Percentiles rank a stretch among this genome's conserved stretches.
These are phyloP conservation scores for Drosophila emarginata DNA, from an alignment of 2,888 invertebrate genomes.

Conservation along the genomic window DNA sequence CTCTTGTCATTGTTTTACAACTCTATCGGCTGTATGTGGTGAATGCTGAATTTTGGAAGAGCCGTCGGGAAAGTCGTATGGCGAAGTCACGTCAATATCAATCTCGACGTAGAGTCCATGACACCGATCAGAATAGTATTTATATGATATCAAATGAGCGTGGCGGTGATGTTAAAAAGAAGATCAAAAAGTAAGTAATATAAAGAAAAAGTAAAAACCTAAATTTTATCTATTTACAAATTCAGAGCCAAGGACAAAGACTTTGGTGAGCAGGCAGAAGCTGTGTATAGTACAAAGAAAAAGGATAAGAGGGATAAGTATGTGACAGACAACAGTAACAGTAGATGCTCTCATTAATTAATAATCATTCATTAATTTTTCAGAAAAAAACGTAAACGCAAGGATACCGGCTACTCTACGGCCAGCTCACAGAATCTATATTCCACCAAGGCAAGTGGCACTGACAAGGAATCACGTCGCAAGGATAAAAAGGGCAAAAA, in stretches of 20 bases:
- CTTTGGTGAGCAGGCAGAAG: constrained; percentile 73
- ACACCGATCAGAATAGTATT: constrained; percentile 82
- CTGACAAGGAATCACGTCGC: constrained; percentile 69
- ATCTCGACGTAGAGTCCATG: constrained; percentile 75
- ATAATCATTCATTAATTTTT: neutral
- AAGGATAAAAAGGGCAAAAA: constrained; percentile 81
- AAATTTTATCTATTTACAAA: no score
- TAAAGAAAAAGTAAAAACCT: neutral
- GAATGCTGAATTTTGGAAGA: constrained; percentile 86
- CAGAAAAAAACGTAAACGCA: constrained; percentile 81
- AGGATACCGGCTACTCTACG: constrained; percentile 88
- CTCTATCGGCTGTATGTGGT: constrained; percentile 92
- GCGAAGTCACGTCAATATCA: constrained; percentile 71
- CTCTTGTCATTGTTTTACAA: constrained; percentile 93
- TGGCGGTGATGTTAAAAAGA: constrained; percentile 76
- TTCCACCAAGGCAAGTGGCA: constrained; percentile 72
- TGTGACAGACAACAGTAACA: neutral
- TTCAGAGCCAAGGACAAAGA: constrained; percentile 76
- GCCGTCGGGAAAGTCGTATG: constrained; percentile 78
- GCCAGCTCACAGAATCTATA: constrained; percentile 86
- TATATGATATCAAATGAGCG: constrained; percentile 84
- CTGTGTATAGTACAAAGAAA: constrained; percentile 71
- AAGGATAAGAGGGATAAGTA: constrained; percentile 78
- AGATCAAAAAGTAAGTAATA: constrained; percentile 72
- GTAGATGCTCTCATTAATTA: no score